phyloP scores from a whole-genome alignment of 2,113 vertebrate genomes.

The Chunga burmeisteri region DNA sequence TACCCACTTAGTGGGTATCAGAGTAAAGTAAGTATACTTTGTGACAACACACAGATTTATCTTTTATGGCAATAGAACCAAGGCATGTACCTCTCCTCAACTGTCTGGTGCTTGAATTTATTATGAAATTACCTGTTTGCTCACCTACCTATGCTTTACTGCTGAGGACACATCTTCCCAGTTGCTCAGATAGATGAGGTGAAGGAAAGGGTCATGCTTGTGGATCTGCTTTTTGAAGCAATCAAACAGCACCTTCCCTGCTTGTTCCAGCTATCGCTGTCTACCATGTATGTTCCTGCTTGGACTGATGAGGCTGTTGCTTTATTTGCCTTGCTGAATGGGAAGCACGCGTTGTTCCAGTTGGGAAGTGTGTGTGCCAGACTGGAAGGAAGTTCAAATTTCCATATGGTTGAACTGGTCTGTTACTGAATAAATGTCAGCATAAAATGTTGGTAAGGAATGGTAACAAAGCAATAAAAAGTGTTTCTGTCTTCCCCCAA shows the following conservation, averaged over 20 bases:
- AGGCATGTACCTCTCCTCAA: neutral
- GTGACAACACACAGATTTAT: neutral
- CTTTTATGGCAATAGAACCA: neutral
- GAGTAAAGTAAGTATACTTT: neutral
- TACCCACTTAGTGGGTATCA: neutral
- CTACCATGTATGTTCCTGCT: neutral
- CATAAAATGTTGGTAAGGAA: neutral
- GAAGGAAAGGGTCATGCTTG: neutral
- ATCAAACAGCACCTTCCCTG: neutral
- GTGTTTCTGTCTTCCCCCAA: neutral
- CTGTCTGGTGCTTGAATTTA: neutral
- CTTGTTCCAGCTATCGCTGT: neutral
- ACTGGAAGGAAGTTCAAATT: neutral
- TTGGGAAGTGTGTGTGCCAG: neutral
- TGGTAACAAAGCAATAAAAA: neutral
- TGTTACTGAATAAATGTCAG: neutral
- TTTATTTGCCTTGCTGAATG: neutral
- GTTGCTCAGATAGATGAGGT: neutral
- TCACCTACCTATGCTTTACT: fast-evolving
- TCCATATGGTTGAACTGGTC: neutral
- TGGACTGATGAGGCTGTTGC: neutral
- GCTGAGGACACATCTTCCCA: neutral
- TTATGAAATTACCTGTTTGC: neutral
- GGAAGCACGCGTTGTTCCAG: neutral
- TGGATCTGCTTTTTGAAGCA: neutral